Percentiles rank a stretch among this genome's conserved stretches.
Evolutionary conservation across 1,140 invertebrate species (phyloP).

Genomic region (Druon quercuslanigerum): DNA sequence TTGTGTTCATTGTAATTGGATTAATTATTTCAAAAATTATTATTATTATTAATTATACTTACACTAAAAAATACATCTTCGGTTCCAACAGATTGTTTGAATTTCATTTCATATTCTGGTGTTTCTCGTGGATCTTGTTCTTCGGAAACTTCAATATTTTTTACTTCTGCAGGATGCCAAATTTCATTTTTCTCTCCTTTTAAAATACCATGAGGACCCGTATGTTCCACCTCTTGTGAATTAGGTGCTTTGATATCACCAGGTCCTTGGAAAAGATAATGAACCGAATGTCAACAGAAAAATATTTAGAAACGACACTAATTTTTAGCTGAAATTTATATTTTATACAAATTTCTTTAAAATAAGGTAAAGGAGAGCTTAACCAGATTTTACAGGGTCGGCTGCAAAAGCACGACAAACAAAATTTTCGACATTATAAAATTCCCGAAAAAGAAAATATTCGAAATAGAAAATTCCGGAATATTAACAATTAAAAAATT

Average conservation of each 20-base stretch:
- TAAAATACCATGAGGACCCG: constrained; percentile 55
- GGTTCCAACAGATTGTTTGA: constrained; percentile 88
- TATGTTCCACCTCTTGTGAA: constrained; percentile 38
- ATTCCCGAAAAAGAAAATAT: too few relatives aligned
- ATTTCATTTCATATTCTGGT: constrained; percentile 88
- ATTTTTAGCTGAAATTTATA: neutral
- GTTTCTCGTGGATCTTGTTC: constrained; percentile 80
- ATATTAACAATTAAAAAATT: too few relatives aligned
- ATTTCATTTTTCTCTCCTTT: constrained; percentile 70
- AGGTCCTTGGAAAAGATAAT: constrained; percentile 49
- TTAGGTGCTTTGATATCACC: constrained; percentile 53
- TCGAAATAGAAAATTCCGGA: too few relatives aligned
- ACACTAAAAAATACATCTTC: constrained; percentile 92
- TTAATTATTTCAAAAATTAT: too few relatives aligned
- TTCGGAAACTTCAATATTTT: constrained; percentile 69
- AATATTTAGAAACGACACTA: neutral
- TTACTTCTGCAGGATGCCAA: constrained; percentile 77
- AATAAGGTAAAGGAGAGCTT: too few relatives aligned
- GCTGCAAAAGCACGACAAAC: too few relatives aligned
- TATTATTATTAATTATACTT: constrained; percentile 44
- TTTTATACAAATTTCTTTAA: too few relatives aligned
- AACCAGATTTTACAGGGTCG: too few relatives aligned
- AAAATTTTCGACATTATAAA: too few relatives aligned
- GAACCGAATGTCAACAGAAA: neutral
- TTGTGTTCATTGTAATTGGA: too few relatives aligned